These are phyloP conservation scores for Scarus forsteni DNA, from an alignment of 2,797 vertebrate species.

Conservation along the genomic window DNA sequence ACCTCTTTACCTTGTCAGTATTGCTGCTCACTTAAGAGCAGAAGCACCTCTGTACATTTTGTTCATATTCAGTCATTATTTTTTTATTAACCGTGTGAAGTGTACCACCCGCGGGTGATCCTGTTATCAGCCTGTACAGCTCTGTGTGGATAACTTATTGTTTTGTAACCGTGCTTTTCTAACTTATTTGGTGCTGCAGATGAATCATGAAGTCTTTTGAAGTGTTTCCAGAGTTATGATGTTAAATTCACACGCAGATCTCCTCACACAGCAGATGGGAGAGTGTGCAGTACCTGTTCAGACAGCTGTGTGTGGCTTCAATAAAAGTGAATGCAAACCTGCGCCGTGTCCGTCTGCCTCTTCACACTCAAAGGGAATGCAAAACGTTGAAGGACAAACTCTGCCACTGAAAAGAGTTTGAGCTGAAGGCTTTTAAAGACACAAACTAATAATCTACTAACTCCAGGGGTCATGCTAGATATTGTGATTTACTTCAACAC, in stretches of 20 bases:
- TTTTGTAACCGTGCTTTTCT: conserved; percentile 33
- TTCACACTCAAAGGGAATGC: background rate
- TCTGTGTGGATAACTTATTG: conserved; percentile 39
- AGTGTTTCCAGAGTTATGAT: conserved; percentile 43
- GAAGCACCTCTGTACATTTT: conserved; percentile 29
- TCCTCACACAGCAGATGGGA: conserved; percentile 36
- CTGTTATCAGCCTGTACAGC: conserved; percentile 19
- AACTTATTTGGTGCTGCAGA: conserved; percentile 53
- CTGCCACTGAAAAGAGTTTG: background rate
- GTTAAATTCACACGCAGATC: conserved; percentile 10
- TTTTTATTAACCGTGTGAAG: conserved; percentile 6
- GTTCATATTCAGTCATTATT: conserved; percentile 7
- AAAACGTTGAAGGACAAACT: background rate
- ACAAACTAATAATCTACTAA: too few relatives aligned
- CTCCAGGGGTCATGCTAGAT: too few relatives aligned
- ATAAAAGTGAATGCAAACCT: conserved; percentile 56
- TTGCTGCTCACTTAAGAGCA: conserved; percentile 45
- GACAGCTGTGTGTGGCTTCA: conserved; percentile 49
- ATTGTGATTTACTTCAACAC: too few relatives aligned
- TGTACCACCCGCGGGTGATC: conserved; percentile 39
- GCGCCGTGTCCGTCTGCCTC: conserved; percentile 27
- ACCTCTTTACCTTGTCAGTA: conserved; percentile 57
- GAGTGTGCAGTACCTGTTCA: conserved; percentile 27
- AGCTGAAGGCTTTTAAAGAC: too few relatives aligned
- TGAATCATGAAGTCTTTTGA: conserved; percentile 39